Evolutionary conservation across 2,113 vertebrate species (phyloP), one percentile per base, ranked within the genome.

Genomic region (Nothoprocta perdicaria): DNA sequence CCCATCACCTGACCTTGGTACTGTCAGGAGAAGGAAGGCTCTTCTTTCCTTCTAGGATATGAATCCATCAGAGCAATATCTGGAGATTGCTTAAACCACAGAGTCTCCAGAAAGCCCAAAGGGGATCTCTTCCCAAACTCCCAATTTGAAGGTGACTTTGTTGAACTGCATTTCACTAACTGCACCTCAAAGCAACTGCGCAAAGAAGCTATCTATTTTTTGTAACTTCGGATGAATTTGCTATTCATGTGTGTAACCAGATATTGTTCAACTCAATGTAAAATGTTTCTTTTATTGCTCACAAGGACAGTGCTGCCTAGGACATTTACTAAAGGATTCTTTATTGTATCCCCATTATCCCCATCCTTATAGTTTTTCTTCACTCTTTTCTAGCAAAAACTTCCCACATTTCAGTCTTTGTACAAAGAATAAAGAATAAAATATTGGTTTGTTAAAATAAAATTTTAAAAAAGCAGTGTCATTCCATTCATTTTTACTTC

Each of bases 31-130:
- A n/a, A 62, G 15, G 23, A 62, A 66, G 50, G 40, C 23, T 41
- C 27, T 11, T 52, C 41, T 52, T 16, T 0, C 1, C 35, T 46
- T 14, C 41, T 1, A 0, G 17, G 33, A 31, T 57, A 26, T 0
- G 0, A 65, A 33, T 23, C 31, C 15, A 31, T 46, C 48, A 65
- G 41, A 43, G 53, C 26, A 29, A 18, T 26, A 35, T 40, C 33
- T 29, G n/a, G 45, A 0, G 2, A 31, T 21, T 7, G 15, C 21
- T 33, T 50, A 60, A 74, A 40, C 27, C 33, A 6, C 12, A 58
- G 31, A 13, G n/a, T 45, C 45, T 45, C 67, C 10, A 35, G 24
- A 86, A 15, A 71, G 7, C 9, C 15, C 81, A 63, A 72, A 15
- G 24, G 9, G 12, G 61, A 55, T 71, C n/a, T 60, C 45, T 38